These are phyloP conservation scores for Psococerastis gibbosa DNA, from an alignment of 2,888 invertebrate species.

Conservation along the genomic window DNA sequence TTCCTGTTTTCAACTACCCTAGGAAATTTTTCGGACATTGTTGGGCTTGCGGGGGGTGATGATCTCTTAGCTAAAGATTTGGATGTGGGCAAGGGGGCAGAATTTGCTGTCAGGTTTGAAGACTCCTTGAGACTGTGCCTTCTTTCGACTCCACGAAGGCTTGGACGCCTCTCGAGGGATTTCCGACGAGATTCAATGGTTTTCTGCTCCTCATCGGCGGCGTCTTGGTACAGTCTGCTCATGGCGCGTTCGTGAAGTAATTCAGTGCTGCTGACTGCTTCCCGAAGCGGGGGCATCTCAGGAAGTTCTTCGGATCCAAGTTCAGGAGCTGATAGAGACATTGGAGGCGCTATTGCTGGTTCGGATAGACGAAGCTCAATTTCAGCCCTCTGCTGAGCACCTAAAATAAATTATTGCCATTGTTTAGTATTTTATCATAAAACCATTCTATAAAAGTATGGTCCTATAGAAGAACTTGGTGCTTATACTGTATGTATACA, in stretches of 20 bases:
- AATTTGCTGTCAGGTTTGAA: not conserved
- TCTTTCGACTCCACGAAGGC: slow-evolving; percentile 16
- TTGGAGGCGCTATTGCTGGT: slow-evolving; percentile 51
- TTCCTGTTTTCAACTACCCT: not conserved
- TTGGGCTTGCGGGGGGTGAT: not conserved
- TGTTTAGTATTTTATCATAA: too few relatives aligned
- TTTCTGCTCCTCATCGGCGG: slow-evolving; percentile 52
- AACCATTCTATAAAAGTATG: too few relatives aligned
- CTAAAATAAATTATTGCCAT: slow-evolving; percentile 4
- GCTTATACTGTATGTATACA: too few relatives aligned
- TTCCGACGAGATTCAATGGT: slow-evolving; percentile 21
- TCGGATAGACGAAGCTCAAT: slow-evolving; percentile 25
- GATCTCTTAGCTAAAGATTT: not conserved
- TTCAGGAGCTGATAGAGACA: slow-evolving; percentile 68
- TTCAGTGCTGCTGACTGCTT: slow-evolving; percentile 65
- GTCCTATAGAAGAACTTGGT: too few relatives aligned
- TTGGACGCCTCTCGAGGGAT: slow-evolving; percentile 22
- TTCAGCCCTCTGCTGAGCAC: slow-evolving; percentile 3
- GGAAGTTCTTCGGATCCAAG: slow-evolving; percentile 41
- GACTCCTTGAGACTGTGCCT: slow-evolving; percentile 7
- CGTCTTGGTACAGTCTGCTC: slow-evolving; percentile 61
- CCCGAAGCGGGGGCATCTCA: slow-evolving; percentile 35
- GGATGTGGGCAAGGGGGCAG: not conserved
- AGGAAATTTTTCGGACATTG: not conserved
- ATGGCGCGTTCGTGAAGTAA: slow-evolving; percentile 64